Conservation (phyloP, 2,888 invertebrate genomes). For the Drosophila anceps region DNA sequence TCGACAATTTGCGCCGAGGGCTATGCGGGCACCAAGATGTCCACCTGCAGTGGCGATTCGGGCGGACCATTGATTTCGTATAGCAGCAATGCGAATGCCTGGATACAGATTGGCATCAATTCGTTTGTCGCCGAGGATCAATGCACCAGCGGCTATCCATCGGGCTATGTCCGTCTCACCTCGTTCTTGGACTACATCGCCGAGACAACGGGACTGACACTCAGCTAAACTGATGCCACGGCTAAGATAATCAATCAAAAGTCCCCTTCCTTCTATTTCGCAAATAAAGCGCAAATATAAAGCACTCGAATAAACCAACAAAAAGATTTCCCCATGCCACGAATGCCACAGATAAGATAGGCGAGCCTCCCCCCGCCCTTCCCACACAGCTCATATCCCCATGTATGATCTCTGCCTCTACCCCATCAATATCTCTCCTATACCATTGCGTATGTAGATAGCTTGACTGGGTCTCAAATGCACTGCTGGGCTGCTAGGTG, state of each 20-base stretch:
- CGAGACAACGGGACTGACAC: slow-evolving; percentile 53
- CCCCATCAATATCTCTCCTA: background rate
- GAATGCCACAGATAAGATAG: slow-evolving; percentile 32
- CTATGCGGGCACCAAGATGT: slow-evolving; percentile 69
- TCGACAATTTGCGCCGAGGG: slow-evolving; percentile 81
- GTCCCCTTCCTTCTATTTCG: slow-evolving; percentile 11
- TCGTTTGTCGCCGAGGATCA: slow-evolving; percentile 83
- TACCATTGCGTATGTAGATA: background rate
- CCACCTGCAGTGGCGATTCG: slow-evolving; percentile 84
- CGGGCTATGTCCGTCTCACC: slow-evolving; percentile 81
- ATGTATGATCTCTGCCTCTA: background rate
- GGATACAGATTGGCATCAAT: slow-evolving; percentile 83
- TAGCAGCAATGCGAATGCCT: slow-evolving; percentile 44
- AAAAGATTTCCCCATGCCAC: slow-evolving; percentile 9
- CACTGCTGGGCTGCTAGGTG: slow-evolving; percentile 2
- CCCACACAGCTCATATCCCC: background rate
- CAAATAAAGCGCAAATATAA: slow-evolving; percentile 34
- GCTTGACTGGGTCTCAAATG: background rate
- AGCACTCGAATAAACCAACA: slow-evolving; percentile 19
- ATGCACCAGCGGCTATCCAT: slow-evolving; percentile 79
- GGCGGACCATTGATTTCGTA: slow-evolving; percentile 80
- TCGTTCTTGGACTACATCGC: slow-evolving; percentile 77
- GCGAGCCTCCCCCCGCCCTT: background rate
- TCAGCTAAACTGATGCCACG: slow-evolving; percentile 26
- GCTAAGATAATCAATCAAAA: slow-evolving; percentile 2